Percentiles rank a stretch among this genome's conserved stretches.
These are phyloP conservation scores for Dromas ardeola DNA, from an alignment of 2,113 vertebrate genomes.

Conservation along the genomic window DNA sequence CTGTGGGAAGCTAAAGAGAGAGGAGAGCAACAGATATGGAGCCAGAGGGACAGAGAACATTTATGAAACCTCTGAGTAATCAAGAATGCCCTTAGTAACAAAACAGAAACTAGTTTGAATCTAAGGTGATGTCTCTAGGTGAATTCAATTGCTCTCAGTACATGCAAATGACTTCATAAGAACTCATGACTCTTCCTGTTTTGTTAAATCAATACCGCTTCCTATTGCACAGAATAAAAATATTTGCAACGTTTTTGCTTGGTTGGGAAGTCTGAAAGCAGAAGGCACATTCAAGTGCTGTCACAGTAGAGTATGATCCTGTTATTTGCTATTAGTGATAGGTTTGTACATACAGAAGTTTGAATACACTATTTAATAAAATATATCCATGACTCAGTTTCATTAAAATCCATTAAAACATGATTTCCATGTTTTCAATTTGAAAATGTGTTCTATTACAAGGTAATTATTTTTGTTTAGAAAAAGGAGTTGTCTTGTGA, in stretches of 20 bases:
- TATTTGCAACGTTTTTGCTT: fast-evolving
- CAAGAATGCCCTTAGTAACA: not conserved
- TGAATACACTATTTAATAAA: not conserved
- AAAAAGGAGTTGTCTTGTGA: not conserved
- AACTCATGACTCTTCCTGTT: not conserved
- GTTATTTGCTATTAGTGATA: not conserved
- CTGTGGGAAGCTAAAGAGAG: not conserved
- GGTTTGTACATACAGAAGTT: not conserved
- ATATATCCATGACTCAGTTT: not conserved
- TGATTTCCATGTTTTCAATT: not conserved
- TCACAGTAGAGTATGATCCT: not conserved
- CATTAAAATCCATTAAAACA: not conserved
- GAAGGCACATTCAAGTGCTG: not conserved
- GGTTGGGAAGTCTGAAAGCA: not conserved
- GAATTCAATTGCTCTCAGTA: not conserved
- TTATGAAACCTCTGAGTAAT: not conserved
- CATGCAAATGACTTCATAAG: not conserved
- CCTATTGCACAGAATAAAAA: not conserved
- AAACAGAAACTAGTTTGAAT: not conserved
- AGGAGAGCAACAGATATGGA: not conserved
- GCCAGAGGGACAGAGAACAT: not conserved
- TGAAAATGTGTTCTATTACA: not conserved
- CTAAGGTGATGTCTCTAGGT: fast-evolving
- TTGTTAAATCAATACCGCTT: not conserved
- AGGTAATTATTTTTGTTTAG: not conserved